phyloP scores from a whole-genome alignment of 2,888 invertebrate genomes.

The Alsophila aescularia region DNA sequence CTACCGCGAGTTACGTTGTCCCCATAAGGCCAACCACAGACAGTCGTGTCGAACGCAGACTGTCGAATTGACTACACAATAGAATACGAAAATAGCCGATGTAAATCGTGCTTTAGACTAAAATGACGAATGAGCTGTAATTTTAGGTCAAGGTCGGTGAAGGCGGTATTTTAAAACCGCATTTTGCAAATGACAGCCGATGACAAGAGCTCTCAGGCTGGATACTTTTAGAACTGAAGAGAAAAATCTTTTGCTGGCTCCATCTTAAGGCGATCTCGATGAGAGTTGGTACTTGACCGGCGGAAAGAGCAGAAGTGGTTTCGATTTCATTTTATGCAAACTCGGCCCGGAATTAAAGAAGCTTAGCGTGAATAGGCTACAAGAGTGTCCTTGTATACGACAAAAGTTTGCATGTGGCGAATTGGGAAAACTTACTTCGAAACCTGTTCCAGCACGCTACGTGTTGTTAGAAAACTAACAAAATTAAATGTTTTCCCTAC shows the following conservation, averaged over 20 bases:
- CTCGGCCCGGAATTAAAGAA: neutral
- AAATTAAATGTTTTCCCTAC: neutral
- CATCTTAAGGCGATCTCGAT: constrained; percentile 9
- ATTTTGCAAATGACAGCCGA: constrained; percentile 26
- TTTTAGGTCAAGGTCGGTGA: constrained; percentile 75
- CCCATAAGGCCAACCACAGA: constrained; percentile 8
- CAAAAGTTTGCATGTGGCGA: too few relatives aligned
- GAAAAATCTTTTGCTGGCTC: constrained; percentile 15
- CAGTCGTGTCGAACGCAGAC: constrained; percentile 11
- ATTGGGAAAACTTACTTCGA: too few relatives aligned
- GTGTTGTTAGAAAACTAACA: too few relatives aligned
- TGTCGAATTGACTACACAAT: constrained; percentile 10
- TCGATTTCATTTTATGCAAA: constrained; percentile 8
- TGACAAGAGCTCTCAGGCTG: constrained; percentile 22
- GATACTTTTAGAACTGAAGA: constrained; percentile 20
- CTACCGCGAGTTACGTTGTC: neutral
- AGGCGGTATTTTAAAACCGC: constrained; percentile 35
- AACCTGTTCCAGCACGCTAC: too few relatives aligned
- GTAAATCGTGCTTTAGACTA: constrained; percentile 12
- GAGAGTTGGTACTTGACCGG: constrained; percentile 8
- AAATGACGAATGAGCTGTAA: constrained; percentile 51
- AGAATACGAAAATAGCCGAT: constrained; percentile 12
- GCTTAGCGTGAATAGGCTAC: neutral
- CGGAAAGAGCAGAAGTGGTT: constrained; percentile 10
- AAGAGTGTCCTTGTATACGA: neutral